Evolutionary conservation across 1,140 invertebrate species (phyloP), one percentile per base, ranked within the genome.

Genomic region (Charaxes varanes): DNA sequence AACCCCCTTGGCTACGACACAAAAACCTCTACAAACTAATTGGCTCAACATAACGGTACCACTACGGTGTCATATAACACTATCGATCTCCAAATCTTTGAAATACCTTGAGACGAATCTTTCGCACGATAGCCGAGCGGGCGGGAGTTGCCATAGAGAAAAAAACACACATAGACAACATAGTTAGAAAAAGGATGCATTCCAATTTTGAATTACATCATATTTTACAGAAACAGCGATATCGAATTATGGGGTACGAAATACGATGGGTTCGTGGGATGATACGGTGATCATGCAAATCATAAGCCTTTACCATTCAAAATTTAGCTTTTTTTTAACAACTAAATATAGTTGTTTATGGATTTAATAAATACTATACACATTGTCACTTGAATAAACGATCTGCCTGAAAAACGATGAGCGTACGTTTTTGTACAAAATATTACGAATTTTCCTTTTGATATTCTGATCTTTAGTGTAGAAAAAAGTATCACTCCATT

Each of bases 1-100:
- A 67, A 83, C 79, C 79, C 79, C 79, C 77, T 83, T 83, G 77
- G 79, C 79, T 83, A 83, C 74, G 72, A 79, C 76, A 79, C 73
- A 79, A 63, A n/a, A 69, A 76, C 63, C 66, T 74, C 74, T 80
- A 81, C 70, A 67, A 46, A 53, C 63, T 77, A 76, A 60, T 50
- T 54, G 49, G 62, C 65, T 70, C 55, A 62, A 61, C 58, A 59
- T 64, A 53, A 62, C 57, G 55, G 56, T 61, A 70, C 60, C 54
- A 78, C 71, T 76, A 73, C 62, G 22, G 62, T 68, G 57, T 64
- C 55, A 62, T 48, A 33, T 38, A 47, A 54, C 54, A 57, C 52
- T 62, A 62, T 36, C 44, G 30, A 42, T 53, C 41, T 41, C 17
- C 30, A 34, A 34, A 33, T 33, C 40, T 10, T 24, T 41, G 38